Base-by-base conservation (phyloP, 2,888 invertebrate species). In the Psylliodes chrysocephalus region DNA sequence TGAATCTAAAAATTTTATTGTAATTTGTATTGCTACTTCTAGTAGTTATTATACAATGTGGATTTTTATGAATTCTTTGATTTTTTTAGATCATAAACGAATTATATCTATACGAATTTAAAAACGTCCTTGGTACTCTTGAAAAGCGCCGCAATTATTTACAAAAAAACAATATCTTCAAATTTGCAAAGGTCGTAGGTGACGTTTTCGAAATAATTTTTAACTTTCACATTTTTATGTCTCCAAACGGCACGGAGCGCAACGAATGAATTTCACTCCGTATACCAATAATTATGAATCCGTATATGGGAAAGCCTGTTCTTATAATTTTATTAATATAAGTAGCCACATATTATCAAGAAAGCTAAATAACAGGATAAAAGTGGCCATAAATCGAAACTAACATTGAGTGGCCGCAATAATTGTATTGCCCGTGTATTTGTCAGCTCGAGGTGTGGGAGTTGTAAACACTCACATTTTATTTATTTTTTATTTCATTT, bases 221-320 rank as follows among this genome's bases (percentile, higher is more conserved):
- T 25, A 42, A 60, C 53, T 60, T 60, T 60, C 60, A 60, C 60
- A 60, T 53, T 60, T 53, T 60, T 53, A 53, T 53, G 46, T 60
- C 46, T 35, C 49, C 53, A 42, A 35, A 49, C 25, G n/a, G 49
- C 6, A n/a, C n/a, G n/a, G n/a, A n/a, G n/a, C n/a, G n/a, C n/a
- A n/a, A n/a, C 25, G 44, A 49, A 46, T 14, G 40, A 42, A 35
- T 25, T 33, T 60, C 52, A 53, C 44, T 60, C 53, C 33, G 53
- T 52, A 60, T 40, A 15, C 22, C 54, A 40, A 54, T 60, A 28
- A 33, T 44, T 44, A 46, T 8, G n/a, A n/a, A n/a, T 8, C 60
- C 60, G 17, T 44, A 60, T 42, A 60, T 46, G 60, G 60, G 46
- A 53, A 25, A 60, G 44, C 44, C 15, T 33, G 44, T 53, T 60